phyloP scores from a whole-genome alignment of 2,888 invertebrate genomes.

The Pyrgus malvae region DNA sequence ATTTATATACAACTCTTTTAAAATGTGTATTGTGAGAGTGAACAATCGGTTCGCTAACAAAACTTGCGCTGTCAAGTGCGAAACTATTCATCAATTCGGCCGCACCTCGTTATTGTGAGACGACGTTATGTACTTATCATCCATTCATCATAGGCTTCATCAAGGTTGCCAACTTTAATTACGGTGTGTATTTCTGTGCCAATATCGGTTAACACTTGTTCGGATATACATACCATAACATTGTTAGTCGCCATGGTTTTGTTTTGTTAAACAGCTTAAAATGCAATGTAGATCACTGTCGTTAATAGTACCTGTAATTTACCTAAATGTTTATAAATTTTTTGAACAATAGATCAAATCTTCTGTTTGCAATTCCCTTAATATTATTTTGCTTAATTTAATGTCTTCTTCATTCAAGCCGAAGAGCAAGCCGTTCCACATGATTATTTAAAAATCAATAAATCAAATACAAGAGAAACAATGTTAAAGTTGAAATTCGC shows the following conservation, averaged over 20 bases:
- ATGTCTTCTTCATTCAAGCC: no score
- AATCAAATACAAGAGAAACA: not conserved
- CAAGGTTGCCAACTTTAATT: constrained; percentile 22
- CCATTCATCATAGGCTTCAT: constrained; percentile 25
- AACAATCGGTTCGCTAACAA: constrained; percentile 20
- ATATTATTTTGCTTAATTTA: no score
- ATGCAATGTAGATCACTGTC: no score
- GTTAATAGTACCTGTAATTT: no score
- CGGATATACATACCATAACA: not conserved
- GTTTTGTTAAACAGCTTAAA: no score
- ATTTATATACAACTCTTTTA: constrained; percentile 17
- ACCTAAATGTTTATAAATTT: no score
- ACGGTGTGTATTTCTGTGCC: constrained; percentile 4
- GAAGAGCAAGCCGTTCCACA: no score
- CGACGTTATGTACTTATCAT: constrained; percentile 25
- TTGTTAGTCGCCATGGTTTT: no score
- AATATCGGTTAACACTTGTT: not conserved
- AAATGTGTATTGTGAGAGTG: constrained; percentile 15
- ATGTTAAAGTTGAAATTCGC: not conserved
- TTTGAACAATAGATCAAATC: no score
- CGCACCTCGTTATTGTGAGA: constrained; percentile 22
- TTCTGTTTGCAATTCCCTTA: no score
- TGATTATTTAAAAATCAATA: no score
- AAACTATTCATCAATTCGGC: constrained; percentile 30
- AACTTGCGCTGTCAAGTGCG: constrained; percentile 22